These are phyloP conservation scores for Torymus auratus DNA, from an alignment of 2,888 invertebrate species.

Conservation along the genomic window DNA sequence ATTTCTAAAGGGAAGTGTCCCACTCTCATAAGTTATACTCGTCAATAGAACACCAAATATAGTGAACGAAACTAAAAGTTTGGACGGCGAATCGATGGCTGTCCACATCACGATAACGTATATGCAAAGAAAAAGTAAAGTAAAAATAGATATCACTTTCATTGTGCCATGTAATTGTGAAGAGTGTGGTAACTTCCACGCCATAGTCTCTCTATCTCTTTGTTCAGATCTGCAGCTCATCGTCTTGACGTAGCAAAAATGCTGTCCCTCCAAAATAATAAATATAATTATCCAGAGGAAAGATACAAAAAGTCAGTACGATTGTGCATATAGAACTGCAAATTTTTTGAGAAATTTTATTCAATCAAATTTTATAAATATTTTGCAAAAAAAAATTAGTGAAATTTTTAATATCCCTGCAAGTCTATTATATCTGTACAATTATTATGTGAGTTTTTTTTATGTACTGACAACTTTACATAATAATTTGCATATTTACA, in stretches of 20 bases:
- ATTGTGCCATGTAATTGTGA: constrained; percentile 72
- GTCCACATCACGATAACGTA: constrained; percentile 7
- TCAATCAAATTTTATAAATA: too few species aligned
- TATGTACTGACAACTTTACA: constrained; percentile 23
- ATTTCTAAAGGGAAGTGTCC: constrained; percentile 35
- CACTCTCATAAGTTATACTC: constrained; percentile 51
- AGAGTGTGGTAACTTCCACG: constrained; percentile 73
- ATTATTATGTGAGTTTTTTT: constrained; percentile 2
- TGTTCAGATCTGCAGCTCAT: constrained; percentile 72
- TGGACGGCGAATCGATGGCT: constrained; percentile 11
- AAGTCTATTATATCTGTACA: not conserved
- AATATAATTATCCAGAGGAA: constrained; percentile 62
- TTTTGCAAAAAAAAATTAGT: too few species aligned
- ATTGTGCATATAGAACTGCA: constrained; percentile 20
- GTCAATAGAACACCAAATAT: constrained; percentile 56
- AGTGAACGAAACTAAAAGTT: constrained; percentile 21
- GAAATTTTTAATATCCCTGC: too few species aligned
- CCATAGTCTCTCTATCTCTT: constrained; percentile 55
- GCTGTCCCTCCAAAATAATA: constrained; percentile 77
- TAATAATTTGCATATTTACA: not conserved
- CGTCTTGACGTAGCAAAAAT: constrained; percentile 75
- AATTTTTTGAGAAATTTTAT: too few species aligned
- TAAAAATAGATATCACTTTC: constrained; percentile 57
- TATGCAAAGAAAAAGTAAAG: constrained; percentile 31
- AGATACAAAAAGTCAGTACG: constrained; percentile 52